Percentiles rank a stretch among this genome's conserved stretches.
Conservation (phyloP, 2,888 invertebrate genomes). For the Gandaritis pyraliata region DNA sequence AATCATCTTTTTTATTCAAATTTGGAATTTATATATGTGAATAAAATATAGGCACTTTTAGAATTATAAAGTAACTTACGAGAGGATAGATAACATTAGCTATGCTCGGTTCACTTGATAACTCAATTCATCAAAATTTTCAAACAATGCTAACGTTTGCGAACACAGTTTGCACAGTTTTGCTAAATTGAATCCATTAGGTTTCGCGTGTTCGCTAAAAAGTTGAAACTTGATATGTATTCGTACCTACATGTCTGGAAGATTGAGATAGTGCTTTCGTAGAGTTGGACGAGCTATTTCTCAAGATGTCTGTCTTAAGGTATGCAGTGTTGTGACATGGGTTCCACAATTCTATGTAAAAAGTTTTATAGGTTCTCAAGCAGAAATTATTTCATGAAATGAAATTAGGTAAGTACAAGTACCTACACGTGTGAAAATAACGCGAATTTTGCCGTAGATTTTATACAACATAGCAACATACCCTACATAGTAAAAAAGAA, state of each 20-base stretch:
- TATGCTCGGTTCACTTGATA: constrained; percentile 32
- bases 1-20: too few species aligned
- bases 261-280: constrained; percentile 25
- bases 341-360: constrained; percentile 6
- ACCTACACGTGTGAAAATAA: too few species aligned
- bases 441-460: neutral
- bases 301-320: constrained; percentile 19
- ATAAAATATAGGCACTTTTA: neutral
- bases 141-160: constrained; percentile 35
- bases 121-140: constrained; percentile 50
- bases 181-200: constrained; percentile 37
- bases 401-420: neutral
- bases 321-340: constrained; percentile 23
- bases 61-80: neutral
- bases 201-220: constrained; percentile 25
- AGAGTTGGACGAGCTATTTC: constrained; percentile 16
- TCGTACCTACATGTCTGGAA: constrained; percentile 24
- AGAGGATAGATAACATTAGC: neutral
- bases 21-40: too few species aligned
- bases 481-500: too few species aligned
- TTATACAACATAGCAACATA: too few species aligned
- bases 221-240: constrained; percentile 30
- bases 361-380: too few species aligned
- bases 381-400: neutral
- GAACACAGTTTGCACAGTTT: constrained; percentile 30